Percentiles rank a stretch among this genome's conserved stretches.
These are phyloP conservation scores for Tribolium freemani DNA, from an alignment of 2,888 invertebrate species.

Conservation along the genomic window DNA sequence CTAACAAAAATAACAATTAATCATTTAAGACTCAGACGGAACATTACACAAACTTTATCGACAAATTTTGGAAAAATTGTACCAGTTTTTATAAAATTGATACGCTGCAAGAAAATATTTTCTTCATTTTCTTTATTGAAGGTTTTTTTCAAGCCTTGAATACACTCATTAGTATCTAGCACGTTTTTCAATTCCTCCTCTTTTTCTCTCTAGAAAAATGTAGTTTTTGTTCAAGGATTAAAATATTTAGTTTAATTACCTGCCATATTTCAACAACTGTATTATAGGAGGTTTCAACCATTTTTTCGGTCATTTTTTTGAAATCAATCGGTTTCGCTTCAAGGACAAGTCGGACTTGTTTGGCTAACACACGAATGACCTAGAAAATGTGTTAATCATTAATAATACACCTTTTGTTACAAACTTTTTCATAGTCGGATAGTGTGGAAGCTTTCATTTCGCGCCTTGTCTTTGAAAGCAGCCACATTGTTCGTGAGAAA, in stretches of 20 bases:
- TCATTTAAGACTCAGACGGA: background rate
- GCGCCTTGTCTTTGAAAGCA: conserved; percentile 63
- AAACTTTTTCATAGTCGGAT: conserved; percentile 64
- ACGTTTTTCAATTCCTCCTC: conserved; percentile 57
- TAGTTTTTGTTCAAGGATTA: conserved; percentile 26
- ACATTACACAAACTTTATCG: conserved; percentile 58
- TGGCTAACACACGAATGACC: conserved; percentile 62
- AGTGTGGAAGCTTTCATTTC: conserved; percentile 65
- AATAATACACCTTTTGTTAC: conserved; percentile 11
- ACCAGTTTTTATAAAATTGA: conserved; percentile 57
- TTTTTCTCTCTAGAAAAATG: conserved; percentile 56
- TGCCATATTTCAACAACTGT: conserved; percentile 61
- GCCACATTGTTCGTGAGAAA: conserved; percentile 64
- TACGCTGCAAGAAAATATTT: conserved; percentile 58
- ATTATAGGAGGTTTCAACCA: conserved; percentile 59
- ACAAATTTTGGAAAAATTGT: conserved; percentile 60
- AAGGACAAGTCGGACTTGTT: conserved; percentile 62
- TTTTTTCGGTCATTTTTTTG: conserved; percentile 57
- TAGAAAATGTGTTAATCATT: conserved; percentile 45
- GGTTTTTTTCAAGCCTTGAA: conserved; percentile 57
- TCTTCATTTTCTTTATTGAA: conserved; percentile 54
- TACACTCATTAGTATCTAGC: conserved; percentile 56
- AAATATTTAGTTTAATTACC: conserved; percentile 48
- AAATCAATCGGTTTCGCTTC: conserved; percentile 60
- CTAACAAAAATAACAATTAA: conserved; percentile 44